Evolutionary conservation across 2,888 invertebrate genomes (phyloP), one percentile per base, ranked within the genome.

Genomic region (Listrodromus nycthemerus): DNA sequence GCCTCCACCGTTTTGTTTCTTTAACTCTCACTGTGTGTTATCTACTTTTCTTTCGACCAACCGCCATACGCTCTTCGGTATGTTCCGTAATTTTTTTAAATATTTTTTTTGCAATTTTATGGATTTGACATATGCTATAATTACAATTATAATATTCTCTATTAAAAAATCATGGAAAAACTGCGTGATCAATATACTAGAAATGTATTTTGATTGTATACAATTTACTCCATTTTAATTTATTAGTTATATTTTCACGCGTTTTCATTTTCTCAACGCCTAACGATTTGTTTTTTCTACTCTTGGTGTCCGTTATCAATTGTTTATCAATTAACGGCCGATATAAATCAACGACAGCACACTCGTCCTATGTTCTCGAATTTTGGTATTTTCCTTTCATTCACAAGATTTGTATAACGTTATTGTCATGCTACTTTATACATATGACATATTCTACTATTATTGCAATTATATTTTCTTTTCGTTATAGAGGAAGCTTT

Each of bases 241-340:
- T 2, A 30, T 30, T 30, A 30, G 4, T 30, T 30, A 30, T 30
- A 30, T 30, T 30, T 30, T 5, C 6, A 5, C 24, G 58, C 73
- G 73, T 77, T 71, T 66, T 77, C 30, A 24, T 74, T 71, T 73
- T 66, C 45, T 63, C 21, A n/a, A 6, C 41, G 3, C n/a, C 21
- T 80, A 27, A 58, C 58, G 24, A 16, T 58, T 58, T 13, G 27
- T 58, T 41, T 69, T 21, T 63, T 50, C 16, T 24, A 16, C 55
- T 71, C 41, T 52, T 27, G 6, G 63, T 33, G 3, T 30, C 30
- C 6, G 24, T 52, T n/a, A 24, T 70, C 70, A 52, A 19, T 55
- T 55, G 21, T 30, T 33, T 45, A 7, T 52, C 50, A 13, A 33
- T 10, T 24, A 37, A 6, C 21, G n/a, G 33, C 19, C 21, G 7